phyloP scores from a whole-genome alignment of 2,113 vertebrate species.

The Petromus typicus region DNA sequence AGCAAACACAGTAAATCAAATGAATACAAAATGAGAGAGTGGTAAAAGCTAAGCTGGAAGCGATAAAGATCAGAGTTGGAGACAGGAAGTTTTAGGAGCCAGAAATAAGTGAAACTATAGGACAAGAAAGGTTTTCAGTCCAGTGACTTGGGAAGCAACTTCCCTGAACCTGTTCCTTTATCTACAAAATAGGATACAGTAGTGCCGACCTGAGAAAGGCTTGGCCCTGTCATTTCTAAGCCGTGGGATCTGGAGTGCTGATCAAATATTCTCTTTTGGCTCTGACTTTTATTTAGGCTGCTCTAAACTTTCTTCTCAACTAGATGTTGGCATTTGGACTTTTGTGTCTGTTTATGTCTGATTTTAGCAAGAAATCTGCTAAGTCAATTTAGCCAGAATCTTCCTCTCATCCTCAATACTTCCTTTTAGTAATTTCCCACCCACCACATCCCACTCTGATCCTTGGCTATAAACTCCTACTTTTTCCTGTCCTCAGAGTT shows the following conservation, averaged over 20 bases:
- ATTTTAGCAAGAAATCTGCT: background rate
- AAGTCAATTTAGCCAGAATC: background rate
- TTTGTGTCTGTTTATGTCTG: background rate
- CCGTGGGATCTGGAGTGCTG: background rate
- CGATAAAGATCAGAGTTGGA: background rate
- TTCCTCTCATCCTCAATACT: background rate
- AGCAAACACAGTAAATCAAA: background rate
- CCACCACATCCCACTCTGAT: background rate
- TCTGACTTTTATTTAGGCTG: background rate
- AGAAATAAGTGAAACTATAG: background rate
- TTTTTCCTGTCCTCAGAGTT: background rate
- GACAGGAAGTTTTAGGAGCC: background rate
- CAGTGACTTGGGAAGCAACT: slow-evolving; percentile 10
- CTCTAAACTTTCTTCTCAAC: background rate
- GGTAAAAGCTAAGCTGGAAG: background rate
- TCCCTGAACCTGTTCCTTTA: slow-evolving; percentile 32
- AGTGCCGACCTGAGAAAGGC: background rate
- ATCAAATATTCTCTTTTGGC: background rate
- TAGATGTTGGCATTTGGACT: background rate
- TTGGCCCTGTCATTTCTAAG: background rate
- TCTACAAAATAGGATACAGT: slow-evolving; percentile 36
- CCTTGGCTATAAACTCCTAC: background rate
- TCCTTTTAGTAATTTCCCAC: background rate
- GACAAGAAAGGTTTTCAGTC: background rate
- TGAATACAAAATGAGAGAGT: background rate